Conservation (phyloP, 2,888 invertebrate species). For the Tinea pellionella region DNA sequence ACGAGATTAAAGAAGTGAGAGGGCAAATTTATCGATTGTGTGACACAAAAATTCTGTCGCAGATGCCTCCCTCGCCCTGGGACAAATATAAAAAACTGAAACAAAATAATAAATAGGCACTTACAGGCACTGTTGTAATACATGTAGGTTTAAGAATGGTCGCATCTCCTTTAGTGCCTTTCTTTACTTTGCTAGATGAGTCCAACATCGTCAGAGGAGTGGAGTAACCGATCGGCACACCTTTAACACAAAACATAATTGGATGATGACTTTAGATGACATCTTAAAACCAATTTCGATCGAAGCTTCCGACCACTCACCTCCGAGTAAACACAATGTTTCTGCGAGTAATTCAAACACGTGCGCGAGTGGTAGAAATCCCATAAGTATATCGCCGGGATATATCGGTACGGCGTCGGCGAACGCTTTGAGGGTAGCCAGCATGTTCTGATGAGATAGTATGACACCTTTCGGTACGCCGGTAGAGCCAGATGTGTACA, state of each 20-base stretch:
- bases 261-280: neutral
- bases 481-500: conserved; percentile 99
- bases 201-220: conserved; percentile 94
- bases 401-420: conserved; percentile 80
- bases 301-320: conserved; percentile 67
- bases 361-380: conserved; percentile 96
- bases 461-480: conserved; percentile 94
- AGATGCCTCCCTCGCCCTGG: too few species aligned
- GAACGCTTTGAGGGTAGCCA: conserved; percentile 83
- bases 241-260: conserved; percentile 44
- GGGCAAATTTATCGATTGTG: too few species aligned
- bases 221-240: conserved; percentile 95
- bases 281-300: neutral
- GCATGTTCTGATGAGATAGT: conserved; percentile 84
- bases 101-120: too few species aligned
- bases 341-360: conserved; percentile 96
- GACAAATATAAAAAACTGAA: too few species aligned
- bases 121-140: conserved; percentile 95
- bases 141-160: conserved; percentile 91
- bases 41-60: too few species aligned
- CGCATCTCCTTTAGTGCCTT: conserved; percentile 94
- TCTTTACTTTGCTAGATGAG: conserved; percentile 89
- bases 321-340: conserved; percentile 83
- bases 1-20: too few species aligned
- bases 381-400: conserved; percentile 87